Base-by-base conservation (phyloP, 2,113 vertebrate genomes). In the Serilophus lunatus region DNA sequence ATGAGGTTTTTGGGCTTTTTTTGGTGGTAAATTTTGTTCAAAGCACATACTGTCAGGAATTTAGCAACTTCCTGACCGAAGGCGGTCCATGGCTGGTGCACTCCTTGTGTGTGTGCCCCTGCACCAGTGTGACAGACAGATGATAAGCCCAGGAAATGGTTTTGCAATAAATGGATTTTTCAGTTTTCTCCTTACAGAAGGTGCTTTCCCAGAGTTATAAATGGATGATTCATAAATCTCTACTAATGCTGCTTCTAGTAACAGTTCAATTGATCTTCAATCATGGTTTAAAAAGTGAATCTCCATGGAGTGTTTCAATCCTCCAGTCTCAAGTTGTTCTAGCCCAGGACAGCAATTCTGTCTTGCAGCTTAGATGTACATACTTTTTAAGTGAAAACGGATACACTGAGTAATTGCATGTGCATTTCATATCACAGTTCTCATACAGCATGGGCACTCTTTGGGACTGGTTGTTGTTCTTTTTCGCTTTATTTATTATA, bases 101-200 rank as follows among this genome's bases (percentile, higher is more conserved):
- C 14, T 36, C 51, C 25, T n/a, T 13, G 23, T 28, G 20, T 10
- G 2, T 8, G 18, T 56, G 29, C 26, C 60, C 49, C 38, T 49
- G 38, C 18, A 5, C 17, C 49, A 5, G 18, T 11, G 2, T 3
- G 40, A 65, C n/a, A 57, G 57, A 15, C 47, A 33, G 53, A 68
- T 75, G 72, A 78, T 69, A 57, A 90, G 47, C 12, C 31, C 77
- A 65, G 69, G 68, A 93, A 96, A 88, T 60, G 63, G 72, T 75
- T 96, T 93, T 93, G 90, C 88, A 90, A 94, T 97, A 94, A 96
- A 95, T 92, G 57, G 93, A 96, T 97, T 96, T 94, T 95, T 93
- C 92, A 92, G 90, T 95, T 79, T 86, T 86, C 63, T 59, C 47
- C 75, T 83, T 76, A 74, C 19, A 71, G 57, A 88, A 88, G 60